These are phyloP conservation scores for Antennarius maculatus DNA, from an alignment of 2,797 vertebrate species.

Conservation along the genomic window DNA sequence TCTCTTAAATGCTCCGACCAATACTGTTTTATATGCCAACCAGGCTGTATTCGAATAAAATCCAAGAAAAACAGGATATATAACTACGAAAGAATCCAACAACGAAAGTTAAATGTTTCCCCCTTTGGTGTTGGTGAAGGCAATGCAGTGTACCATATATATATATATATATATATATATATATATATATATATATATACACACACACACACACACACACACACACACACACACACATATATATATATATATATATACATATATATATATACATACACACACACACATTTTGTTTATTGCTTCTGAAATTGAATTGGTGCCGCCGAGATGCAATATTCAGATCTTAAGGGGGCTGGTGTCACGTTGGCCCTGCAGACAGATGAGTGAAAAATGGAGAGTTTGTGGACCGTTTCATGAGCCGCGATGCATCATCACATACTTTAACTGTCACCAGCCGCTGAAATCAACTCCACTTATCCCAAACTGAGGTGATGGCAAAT, in stretches of 20 bases:
- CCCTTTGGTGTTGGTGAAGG: constrained; percentile 64
- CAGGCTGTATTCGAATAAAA: constrained; percentile 70
- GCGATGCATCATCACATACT: constrained; percentile 66
- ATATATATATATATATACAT: constrained; percentile 11
- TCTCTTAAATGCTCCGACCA: constrained; percentile 77
- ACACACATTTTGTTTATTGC: constrained; percentile 73
- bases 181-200: no score
- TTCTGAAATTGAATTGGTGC: constrained; percentile 74
- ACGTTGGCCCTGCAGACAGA: constrained; percentile 57
- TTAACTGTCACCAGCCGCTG: constrained; percentile 62
- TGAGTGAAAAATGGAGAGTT: constrained; percentile 55
- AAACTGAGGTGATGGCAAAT: constrained; percentile 43
- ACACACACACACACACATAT: constrained; percentile 45
- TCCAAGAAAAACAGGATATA: constrained; percentile 75
- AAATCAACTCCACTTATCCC: constrained; percentile 63
- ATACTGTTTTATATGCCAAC: constrained; percentile 75
- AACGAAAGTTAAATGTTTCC: constrained; percentile 72
- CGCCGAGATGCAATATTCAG: constrained; percentile 74
- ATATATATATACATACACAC: no score
- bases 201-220: no score
- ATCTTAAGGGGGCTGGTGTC: constrained; percentile 68
- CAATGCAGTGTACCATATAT: constrained; percentile 64
- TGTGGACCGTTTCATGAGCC: constrained; percentile 68
- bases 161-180: constrained; percentile 20
- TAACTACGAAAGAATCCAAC: constrained; percentile 73